Base-by-base conservation (phyloP, 2,113 vertebrate genomes). In the Oreochromis niloticus region DNA sequence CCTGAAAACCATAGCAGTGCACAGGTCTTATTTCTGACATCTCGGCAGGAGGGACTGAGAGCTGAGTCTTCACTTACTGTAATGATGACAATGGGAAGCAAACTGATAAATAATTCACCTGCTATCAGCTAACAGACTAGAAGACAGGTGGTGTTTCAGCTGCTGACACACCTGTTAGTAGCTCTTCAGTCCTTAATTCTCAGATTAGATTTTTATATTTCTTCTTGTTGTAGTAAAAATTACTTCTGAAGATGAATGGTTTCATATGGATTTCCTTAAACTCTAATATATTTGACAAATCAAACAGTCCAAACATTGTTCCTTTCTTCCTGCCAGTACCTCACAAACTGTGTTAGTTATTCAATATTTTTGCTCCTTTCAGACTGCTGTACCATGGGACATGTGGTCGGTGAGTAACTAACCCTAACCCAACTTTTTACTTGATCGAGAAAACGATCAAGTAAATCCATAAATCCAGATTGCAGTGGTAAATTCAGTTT, bases 381-480 rank as follows among this genome's bases (percentile, higher is more conserved):
- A 99, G 99, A 98, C 97, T 12, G 93, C 93, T 10, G 96, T 99
- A 56, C 98, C 99, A 1, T 99, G 99, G 99, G 99, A 99, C 86
- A 95, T 99, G 24, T 99, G 98, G 99, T 96, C 98, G 97, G 98
- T 99, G 96, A 98, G 98, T 87, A 80, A 50, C 46, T 57, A 75
- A 75, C 16, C 24, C 43, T 75, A 78, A 78, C 22, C 14, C 68
- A 43, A 46, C 22, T 27, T 27, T 27, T 27, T 27, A 27, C 27
- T 27, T 27, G 27, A 27, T 27, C 27, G 24, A 48, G 39, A 75
- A 75, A 30, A 46, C 1, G 0, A 50, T 32, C 43, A 30, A 48
- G 16, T 48, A 75, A 75, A 48, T 75, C 14, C 22, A 75, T 27
- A 46, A 75, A 78, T 78, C 6, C 71, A 78, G 27, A 5, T 48